Conservation (phyloP, 2,797 vertebrate genomes). For the Bufotes viridis region DNA sequence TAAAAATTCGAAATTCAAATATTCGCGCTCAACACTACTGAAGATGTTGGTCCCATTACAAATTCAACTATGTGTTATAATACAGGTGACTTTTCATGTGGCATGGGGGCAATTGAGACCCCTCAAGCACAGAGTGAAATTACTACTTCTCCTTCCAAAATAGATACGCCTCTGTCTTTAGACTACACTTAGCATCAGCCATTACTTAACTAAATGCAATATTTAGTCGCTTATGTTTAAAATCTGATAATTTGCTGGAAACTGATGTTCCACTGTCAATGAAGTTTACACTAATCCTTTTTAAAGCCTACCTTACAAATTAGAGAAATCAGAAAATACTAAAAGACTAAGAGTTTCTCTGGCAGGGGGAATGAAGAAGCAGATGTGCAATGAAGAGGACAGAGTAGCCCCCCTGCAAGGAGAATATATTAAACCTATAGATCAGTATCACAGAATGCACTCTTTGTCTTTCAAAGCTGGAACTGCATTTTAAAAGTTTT, state of each 20-base stretch:
- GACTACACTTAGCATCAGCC: not conserved
- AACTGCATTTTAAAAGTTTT: constrained; percentile 55
- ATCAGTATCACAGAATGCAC: constrained; percentile 45
- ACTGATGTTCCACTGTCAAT: not conserved
- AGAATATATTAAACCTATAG: constrained; percentile 59
- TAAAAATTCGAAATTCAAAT: no score
- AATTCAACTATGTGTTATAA: no score
- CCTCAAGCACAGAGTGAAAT: no score
- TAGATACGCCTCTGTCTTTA: not conserved
- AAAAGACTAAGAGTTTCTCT: not conserved
- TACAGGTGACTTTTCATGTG: no score
- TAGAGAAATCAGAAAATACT: not conserved
- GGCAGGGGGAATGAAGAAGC: not conserved
- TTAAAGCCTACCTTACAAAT: not conserved
- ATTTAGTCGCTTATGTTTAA: not conserved
- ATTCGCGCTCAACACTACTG: no score
- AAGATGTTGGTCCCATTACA: no score
- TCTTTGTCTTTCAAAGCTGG: constrained; percentile 52
- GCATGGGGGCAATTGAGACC: no score
- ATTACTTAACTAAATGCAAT: not conserved
- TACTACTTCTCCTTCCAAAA: no score
- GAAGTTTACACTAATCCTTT: not conserved
- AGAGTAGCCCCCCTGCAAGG: constrained; percentile 27
- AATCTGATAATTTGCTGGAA: not conserved
- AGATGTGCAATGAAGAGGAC: constrained; percentile 45